Conservation (phyloP, 2,113 vertebrate genomes). For the Penelope pileata region DNA sequence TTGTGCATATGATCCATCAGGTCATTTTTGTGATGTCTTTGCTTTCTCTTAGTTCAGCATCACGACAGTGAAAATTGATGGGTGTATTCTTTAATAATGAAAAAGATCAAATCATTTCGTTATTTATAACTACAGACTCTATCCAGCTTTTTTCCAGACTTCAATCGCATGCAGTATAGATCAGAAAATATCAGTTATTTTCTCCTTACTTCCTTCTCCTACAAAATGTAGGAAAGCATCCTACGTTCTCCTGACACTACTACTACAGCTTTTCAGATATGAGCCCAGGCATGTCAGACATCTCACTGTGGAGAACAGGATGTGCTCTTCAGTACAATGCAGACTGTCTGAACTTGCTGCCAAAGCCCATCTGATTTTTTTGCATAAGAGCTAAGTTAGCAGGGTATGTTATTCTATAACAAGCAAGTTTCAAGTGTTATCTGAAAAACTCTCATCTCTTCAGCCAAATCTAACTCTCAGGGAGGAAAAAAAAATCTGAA, state of each 20-base stretch:
- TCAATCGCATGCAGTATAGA: background rate
- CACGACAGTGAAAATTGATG: background rate
- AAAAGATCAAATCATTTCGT: background rate
- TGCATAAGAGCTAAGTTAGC: background rate
- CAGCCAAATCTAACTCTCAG: background rate
- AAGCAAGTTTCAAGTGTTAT: background rate
- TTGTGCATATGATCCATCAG: background rate
- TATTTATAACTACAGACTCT: background rate
- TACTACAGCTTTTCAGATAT: conserved; percentile 3
- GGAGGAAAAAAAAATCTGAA: background rate
- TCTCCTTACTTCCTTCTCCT: background rate
- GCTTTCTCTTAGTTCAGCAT: background rate
- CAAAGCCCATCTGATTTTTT: conserved; percentile 41
- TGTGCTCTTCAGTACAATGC: conserved; percentile 13
- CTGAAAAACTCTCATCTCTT: background rate
- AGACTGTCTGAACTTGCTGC: conserved; percentile 41
- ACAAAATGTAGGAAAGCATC: background rate
- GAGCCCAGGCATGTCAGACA: conserved; percentile 36
- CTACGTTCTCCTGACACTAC: background rate
- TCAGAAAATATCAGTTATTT: conserved; percentile 2
- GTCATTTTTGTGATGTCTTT: background rate
- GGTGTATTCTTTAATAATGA: conserved; percentile 9
- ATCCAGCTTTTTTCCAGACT: conserved; percentile 13
- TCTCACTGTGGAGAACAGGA: conserved; percentile 9
- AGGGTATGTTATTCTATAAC: background rate